Evolutionary conservation across 2,888 invertebrate genomes (phyloP), one percentile per base, ranked within the genome.

Genomic region (Drosophila robusta): DNA sequence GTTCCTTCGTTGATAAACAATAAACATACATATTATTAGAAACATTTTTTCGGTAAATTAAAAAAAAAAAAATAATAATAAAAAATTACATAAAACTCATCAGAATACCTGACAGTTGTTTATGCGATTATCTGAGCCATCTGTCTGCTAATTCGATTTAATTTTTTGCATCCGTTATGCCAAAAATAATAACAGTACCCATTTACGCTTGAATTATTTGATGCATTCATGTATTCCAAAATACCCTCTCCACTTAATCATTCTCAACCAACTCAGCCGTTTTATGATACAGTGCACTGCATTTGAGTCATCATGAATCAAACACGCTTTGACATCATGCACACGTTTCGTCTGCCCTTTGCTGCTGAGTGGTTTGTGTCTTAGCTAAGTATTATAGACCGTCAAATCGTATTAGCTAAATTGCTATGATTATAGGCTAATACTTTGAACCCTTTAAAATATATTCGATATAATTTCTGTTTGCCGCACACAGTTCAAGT

Each of bases 91-190:
- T n/a, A 18, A 54, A 69, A 34, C 62, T 26, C 46, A 62, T 62
- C 38, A 38, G 57, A 76, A 51, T 76, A 45, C 39, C 62, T 42
- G 47, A 29, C 62, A 50, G 54, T 75, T 67, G 54, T 71, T 61
- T 54, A 70, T 38, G 42, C 39, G 2, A 50, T 50, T 50, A 45
- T 7, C 14, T 16, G 44, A 54, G 44, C 34, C 54, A 54, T 44
- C 44, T 54, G 54, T 34, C 11, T 4, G 52, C 41, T n/a, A 34
- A 34, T 54, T 34, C 14, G 42, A 44, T 34, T 32, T 24, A 22
- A 29, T 34, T 24, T 54, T 14, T 39, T 39, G 39, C 16, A 9
- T 16, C 16, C 39, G 16, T 39, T 16, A 39, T 39, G 16, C 16
- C 9, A 39, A 4, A 16, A 39, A 9, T 16, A 39, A 39, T 16